Conservation (phyloP, 2,888 invertebrate species). For the Embidobia sp. region DNA sequence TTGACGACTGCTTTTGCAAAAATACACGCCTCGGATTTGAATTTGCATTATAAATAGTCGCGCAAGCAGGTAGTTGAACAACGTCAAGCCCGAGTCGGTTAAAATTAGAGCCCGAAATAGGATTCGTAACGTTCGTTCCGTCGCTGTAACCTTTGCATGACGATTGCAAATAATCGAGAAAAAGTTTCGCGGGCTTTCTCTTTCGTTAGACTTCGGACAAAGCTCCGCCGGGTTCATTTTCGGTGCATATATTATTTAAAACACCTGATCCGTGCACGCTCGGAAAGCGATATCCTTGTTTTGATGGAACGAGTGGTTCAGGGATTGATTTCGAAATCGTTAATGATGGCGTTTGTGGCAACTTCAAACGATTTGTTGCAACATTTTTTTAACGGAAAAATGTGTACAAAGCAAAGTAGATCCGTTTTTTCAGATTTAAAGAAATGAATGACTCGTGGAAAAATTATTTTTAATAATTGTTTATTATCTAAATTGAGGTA, state of each 20-base stretch:
- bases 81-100: conserved; percentile 21
- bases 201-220: conserved; percentile 9
- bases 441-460: too few relatives aligned
- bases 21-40: conserved; percentile 22
- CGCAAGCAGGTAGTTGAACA: conserved; percentile 44
- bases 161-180: conserved; percentile 46
- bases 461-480: too few relatives aligned
- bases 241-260: background rate
- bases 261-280: too few relatives aligned
- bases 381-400: too few relatives aligned
- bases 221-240: background rate
- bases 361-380: too few relatives aligned
- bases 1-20: conserved; percentile 22
- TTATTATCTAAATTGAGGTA: too few relatives aligned
- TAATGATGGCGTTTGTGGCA: too few relatives aligned
- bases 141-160: conserved; percentile 52
- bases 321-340: too few relatives aligned
- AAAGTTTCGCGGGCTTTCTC: conserved; percentile 27
- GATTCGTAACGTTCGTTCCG: conserved; percentile 25
- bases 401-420: too few relatives aligned
- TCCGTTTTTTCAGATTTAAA: too few relatives aligned
- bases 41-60: conserved; percentile 50
- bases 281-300: too few relatives aligned
- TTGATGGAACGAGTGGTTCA: too few relatives aligned
- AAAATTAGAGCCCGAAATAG: conserved; percentile 54